These are phyloP conservation scores for Cryptotis parvus DNA, from an alignment of 2,113 vertebrate genomes.

Conservation along the genomic window DNA sequence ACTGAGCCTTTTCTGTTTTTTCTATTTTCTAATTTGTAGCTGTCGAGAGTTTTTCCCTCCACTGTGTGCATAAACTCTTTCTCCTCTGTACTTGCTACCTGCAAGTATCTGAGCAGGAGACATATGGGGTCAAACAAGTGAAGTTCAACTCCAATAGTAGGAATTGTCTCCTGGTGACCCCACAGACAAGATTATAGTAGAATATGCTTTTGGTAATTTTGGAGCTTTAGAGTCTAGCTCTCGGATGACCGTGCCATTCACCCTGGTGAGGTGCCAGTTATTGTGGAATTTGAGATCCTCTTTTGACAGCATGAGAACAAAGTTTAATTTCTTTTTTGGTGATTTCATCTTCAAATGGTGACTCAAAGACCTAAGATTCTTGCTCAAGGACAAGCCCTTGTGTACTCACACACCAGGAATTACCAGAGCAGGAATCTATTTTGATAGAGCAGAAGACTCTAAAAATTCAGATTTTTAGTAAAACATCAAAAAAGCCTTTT, in stretches of 20 bases:
- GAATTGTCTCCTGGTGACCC: background rate
- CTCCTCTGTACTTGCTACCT: background rate
- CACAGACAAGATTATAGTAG: background rate
- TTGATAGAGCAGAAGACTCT: background rate
- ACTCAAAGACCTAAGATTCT: background rate
- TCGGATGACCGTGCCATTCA: background rate
- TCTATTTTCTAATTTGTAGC: background rate
- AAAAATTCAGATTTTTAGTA: background rate
- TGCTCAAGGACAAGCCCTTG: background rate
- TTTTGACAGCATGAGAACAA: background rate
- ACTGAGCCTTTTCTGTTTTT: background rate
- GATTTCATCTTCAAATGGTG: slow-evolving; percentile 20
- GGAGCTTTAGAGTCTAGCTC: background rate
- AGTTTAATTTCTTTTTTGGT: background rate
- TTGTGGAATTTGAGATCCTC: background rate
- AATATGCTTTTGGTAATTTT: background rate
- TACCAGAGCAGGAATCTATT: background rate
- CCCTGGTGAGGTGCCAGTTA: background rate
- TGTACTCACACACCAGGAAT: background rate
- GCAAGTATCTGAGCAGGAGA: background rate
- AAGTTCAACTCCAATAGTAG: accelerated
- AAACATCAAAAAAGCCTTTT: slow-evolving; percentile 3
- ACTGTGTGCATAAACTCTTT: background rate
- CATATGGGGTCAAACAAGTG: accelerated
- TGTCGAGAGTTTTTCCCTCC: background rate